Base-by-base conservation (phyloP, 2,113 vertebrate species). In the Copsychus sechellarum region DNA sequence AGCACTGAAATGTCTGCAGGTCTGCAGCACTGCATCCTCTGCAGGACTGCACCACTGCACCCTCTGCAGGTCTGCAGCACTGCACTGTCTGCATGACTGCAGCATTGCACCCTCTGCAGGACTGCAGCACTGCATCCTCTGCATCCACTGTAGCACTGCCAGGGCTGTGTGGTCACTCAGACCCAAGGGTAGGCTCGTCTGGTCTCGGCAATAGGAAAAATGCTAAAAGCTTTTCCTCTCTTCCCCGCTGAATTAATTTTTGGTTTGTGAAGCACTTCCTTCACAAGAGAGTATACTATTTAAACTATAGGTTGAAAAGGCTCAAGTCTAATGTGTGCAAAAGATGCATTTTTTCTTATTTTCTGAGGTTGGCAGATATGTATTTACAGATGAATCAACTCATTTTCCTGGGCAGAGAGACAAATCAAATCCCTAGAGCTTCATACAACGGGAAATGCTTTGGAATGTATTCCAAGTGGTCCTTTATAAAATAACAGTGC, bases 101-200 rank as follows among this genome's bases (percentile, higher is more conserved):
- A 43, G 23, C 51, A 15, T 31, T 21, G 53, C 24, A 34, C 1
- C 16, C 14, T 67, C 47, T 50, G 7, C 36, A 28, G 33, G 6
- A 1, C 48, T 38, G 48, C 47, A 70, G 28, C 34, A 6, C 34
- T 29, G 65, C 64, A 34, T 4, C 42, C 54, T 53, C 36, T 36
- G 36, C 36, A 2, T 0, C 2, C 85, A 33, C 2, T 2, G 29
- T 19, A 34, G 85, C 0, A 0, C 33, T 77, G 56, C 66, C 40
- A 24, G 53, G 50, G 53, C 54, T 62, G 24, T 11, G 81, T 5
- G 3, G 13, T 56, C 40, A 7, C 10, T 36, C 0, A 4, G 29
- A 43, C 24, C 33, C 42, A 31, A 71, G 11, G 24, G 15, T 19
- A 8, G 28, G 9, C 58, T 69, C 2, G 3, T 11, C 71, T 45